A percentile compares a stretch with the other conserved stretches of the same genome.
Evolutionary conservation across 1,140 invertebrate genomes (phyloP).

Genomic region (Sarcophaga peregrina): DNA sequence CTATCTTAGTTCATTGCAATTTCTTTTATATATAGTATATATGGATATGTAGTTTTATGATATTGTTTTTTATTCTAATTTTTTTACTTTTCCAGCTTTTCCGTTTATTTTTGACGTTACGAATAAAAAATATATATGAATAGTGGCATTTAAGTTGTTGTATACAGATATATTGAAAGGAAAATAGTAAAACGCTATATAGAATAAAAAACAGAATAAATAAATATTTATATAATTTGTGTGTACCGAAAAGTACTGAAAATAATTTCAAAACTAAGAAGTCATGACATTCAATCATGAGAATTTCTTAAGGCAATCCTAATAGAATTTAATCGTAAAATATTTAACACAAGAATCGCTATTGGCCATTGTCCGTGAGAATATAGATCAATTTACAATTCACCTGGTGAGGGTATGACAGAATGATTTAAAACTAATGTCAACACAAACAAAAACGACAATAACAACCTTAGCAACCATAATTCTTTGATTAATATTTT

Average conservation of each 20-base stretch:
- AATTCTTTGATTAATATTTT: too few species aligned
- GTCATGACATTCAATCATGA: too few species aligned
- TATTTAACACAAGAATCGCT: too few species aligned
- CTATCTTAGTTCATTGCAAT: too few species aligned
- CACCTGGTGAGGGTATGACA: too few species aligned
- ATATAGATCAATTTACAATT: too few species aligned
- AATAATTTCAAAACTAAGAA: background rate
- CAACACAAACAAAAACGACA: too few species aligned
- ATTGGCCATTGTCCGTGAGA: too few species aligned
- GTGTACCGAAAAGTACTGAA: constrained; percentile 39
- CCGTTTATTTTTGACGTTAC: background rate
- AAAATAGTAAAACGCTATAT: background rate
- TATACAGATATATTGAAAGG: background rate
- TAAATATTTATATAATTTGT: constrained; percentile 25
- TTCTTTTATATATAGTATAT: background rate
- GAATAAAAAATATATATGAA: background rate
- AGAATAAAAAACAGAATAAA: constrained; percentile 19
- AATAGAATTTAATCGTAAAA: too few species aligned
- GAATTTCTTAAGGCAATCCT: too few species aligned
- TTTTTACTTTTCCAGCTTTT: background rate
- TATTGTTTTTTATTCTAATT: background rate
- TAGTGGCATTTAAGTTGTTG: background rate
- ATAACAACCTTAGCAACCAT: too few species aligned
- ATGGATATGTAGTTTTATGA: background rate
- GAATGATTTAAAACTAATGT: too few species aligned